Evolutionary conservation across 2,888 invertebrate species (phyloP), one percentile per base, ranked within the genome.

Genomic region (Cyclophora albipunctata): DNA sequence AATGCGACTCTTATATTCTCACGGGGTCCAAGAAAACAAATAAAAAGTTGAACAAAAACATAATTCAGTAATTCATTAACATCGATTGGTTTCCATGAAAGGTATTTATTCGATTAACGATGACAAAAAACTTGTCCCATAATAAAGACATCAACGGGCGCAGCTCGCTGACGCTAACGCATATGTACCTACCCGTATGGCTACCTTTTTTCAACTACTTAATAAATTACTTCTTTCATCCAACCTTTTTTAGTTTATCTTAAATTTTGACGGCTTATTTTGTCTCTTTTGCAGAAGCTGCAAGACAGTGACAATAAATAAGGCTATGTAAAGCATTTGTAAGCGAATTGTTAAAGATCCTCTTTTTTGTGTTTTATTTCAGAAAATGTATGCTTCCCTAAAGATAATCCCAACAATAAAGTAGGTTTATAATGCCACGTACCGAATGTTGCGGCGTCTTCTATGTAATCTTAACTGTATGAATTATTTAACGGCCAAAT

Each of bases 81-180:
- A 61, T 61, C 57, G 57, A 59, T 61, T 59, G 56, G 54, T 54
- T 59, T 57, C 61, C 61, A 49, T 58, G 61, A 58, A 61, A 61
- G 59, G 59, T 51, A 58, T 57, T 60, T 61, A 57, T 58, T 58
- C 58, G 53, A 48, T 49, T 51, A 48, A 48, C 52, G 49, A 45
- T 46, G 45, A 59, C 55, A 61, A 61, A 61, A 20, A 57, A 59
- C 49, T 56, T 42, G 48, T 44, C 37, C 50, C 48, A 54, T 65
- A 66, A 60, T 68, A 66, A 66, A 71, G 72, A 71, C 69, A 66
- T 71, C 72, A 71, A 65, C 71, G 62, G 57, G 57, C 55, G 53
- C 52, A 20, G 20, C 20, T 50, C 45, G 55, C 45, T 45, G 53
- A 49, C 37, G 60, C 57, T 58, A 60, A 60, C 57, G 58, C 58